Evolutionary conservation across 1,140 invertebrate species (phyloP).

Genomic region (Drosophila oshimai): DNA sequence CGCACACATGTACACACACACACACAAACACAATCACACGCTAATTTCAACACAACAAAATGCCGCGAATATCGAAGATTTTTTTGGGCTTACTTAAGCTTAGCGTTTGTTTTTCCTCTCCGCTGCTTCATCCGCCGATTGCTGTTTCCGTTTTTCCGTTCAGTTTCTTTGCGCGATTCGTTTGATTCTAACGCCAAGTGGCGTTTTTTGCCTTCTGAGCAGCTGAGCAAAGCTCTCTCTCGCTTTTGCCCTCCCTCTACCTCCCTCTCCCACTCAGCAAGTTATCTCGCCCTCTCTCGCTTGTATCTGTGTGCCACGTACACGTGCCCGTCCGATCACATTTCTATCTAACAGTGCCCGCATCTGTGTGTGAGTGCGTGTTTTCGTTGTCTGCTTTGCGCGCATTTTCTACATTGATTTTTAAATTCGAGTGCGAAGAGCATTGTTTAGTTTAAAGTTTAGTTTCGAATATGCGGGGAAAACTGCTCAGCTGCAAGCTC

Average conservation of each 20-base stretch:
- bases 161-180: conserved; percentile 52
- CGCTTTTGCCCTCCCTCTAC: neutral
- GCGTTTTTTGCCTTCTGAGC: conserved; percentile 18
- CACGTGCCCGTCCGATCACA: conserved; percentile 57
- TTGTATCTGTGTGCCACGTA: conserved; percentile 56
- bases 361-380: conserved; percentile 1
- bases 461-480: too few relatives aligned
- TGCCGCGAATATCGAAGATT: conserved; percentile 4
- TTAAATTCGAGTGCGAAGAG: conserved; percentile 28
- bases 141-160: conserved; percentile 38
- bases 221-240: conserved; percentile 39
- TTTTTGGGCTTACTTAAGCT: conserved; percentile 5
- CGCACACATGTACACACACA: conserved; percentile 6
- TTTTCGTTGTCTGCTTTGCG: conserved; percentile 46
- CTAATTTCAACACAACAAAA: conserved; percentile 4
- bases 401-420: conserved; percentile 56
- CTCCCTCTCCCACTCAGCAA: neutral
- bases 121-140: conserved; percentile 22
- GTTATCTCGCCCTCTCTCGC: neutral
- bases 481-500: conserved; percentile 13
- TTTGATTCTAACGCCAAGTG: conserved; percentile 43
- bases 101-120: conserved; percentile 1
- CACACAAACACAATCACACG: conserved; percentile 16
- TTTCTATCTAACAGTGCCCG: conserved; percentile 26
- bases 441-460: conserved; percentile 19